These are phyloP conservation scores for Lobophora halterata DNA, from an alignment of 2,888 invertebrate species.

Conservation along the genomic window DNA sequence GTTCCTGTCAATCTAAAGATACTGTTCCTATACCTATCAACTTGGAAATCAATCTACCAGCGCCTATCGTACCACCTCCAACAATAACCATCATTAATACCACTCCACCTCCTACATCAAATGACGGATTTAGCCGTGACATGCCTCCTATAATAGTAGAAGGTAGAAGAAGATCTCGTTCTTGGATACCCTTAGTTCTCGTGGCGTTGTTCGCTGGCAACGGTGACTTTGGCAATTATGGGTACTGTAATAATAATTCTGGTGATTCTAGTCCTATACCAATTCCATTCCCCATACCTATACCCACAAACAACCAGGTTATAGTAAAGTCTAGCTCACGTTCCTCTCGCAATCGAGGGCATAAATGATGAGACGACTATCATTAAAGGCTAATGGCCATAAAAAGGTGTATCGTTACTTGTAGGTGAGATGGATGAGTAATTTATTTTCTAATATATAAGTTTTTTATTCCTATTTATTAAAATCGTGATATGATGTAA, in stretches of 20 bases:
- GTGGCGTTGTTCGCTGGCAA: constrained; percentile 43
- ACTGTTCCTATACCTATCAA: constrained; percentile 38
- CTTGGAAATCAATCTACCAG: constrained; percentile 50
- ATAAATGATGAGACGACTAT: constrained; percentile 3
- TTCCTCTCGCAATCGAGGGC: constrained; percentile 6
- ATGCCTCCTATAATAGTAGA: constrained; percentile 44
- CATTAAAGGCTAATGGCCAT: constrained; percentile 3
- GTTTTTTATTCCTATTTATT: constrained; percentile 7
- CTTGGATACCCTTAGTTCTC: constrained; percentile 48
- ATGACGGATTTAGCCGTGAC: constrained; percentile 15
- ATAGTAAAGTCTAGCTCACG: constrained; percentile 24
- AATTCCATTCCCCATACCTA: constrained; percentile 50
- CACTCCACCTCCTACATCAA: constrained; percentile 25
- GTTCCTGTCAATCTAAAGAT: constrained; percentile 2
- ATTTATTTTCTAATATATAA: constrained; percentile 10
- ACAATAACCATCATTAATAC: constrained; percentile 36
- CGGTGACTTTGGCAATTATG: constrained; percentile 28
- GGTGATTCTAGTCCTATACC: constrained; percentile 35
- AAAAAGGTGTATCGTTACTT: too few species aligned
- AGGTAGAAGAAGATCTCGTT: constrained; percentile 37
- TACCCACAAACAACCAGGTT: constrained; percentile 47
- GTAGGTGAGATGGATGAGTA: constrained; percentile 1
- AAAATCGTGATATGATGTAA: neutral
- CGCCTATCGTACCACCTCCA: constrained; percentile 40
- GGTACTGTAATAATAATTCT: too few species aligned